These are phyloP conservation scores for Melanotaenia duboulayi DNA, from an alignment of 2,113 vertebrate species.

Conservation along the genomic window DNA sequence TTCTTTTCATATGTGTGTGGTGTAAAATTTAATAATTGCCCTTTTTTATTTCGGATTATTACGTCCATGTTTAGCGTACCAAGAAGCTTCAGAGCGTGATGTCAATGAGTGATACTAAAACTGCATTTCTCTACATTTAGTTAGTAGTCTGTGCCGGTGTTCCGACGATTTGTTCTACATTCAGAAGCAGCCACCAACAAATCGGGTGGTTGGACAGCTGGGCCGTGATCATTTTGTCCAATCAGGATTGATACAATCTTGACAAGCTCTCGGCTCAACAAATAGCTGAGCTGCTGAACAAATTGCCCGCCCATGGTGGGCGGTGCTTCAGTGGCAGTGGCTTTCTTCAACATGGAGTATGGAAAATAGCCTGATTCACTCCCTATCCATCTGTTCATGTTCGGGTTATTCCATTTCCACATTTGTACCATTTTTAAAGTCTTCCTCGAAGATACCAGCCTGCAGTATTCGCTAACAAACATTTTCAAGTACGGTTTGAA, in stretches of 20 bases:
- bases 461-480: not conserved
- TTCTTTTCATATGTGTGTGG: not conserved
- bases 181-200: slow-evolving; percentile 41
- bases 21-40: not conserved
- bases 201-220: slow-evolving; percentile 2
- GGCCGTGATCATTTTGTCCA: slow-evolving; percentile 41
- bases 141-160: slow-evolving; percentile 58
- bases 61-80: not conserved
- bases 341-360: slow-evolving; percentile 76
- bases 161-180: slow-evolving; percentile 23
- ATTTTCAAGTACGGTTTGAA: not conserved
- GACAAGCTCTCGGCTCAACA: slow-evolving; percentile 24
- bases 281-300: slow-evolving; percentile 40
- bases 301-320: slow-evolving; percentile 35
- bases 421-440: not conserved
- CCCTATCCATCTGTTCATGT: slow-evolving; percentile 3
- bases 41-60: not conserved
- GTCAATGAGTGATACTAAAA: slow-evolving; percentile 20
- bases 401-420: not conserved
- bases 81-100: not conserved
- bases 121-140: slow-evolving; percentile 39
- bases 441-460: not conserved
- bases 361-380: slow-evolving; percentile 48
- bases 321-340: slow-evolving; percentile 46
- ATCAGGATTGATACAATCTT: slow-evolving; percentile 31